A percentile compares a stretch with the other conserved stretches of the same genome.
Evolutionary conservation across 2,113 vertebrate genomes (phyloP).

Genomic region (Oxyruncus cristatus): DNA sequence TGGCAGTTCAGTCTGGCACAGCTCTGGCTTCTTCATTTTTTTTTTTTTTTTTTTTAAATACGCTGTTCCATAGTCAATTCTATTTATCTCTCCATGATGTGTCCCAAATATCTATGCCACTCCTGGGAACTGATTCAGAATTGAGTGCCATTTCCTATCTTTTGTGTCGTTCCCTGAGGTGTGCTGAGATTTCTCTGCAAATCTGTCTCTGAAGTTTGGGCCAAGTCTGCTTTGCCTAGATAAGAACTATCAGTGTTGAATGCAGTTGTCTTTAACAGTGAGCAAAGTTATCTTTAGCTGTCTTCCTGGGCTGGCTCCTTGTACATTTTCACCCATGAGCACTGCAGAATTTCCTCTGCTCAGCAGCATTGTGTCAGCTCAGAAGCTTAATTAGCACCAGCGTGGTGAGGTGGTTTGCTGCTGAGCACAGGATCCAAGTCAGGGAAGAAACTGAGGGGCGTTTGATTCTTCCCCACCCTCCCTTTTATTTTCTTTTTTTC

Average conservation of each 20-base stretch:
- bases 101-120: not conserved
- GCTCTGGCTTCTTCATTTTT: not conserved
- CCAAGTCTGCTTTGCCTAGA: not conserved
- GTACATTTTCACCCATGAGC: not conserved
- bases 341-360: not conserved
- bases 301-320: not conserved
- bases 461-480: not conserved
- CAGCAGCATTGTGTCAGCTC: not conserved
- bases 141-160: not conserved
- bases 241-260: not conserved
- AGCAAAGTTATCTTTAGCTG: not conserved
- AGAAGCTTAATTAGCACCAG: not conserved
- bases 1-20: not conserved
- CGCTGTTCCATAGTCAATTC: not conserved
- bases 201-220: not conserved
- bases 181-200: not conserved
- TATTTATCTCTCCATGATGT: not conserved
- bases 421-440: not conserved
- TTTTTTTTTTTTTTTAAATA: not conserved
- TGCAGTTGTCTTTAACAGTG: not conserved
- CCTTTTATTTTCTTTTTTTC: rapidly evolving
- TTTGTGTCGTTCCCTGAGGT: not conserved
- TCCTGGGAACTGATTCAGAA: not conserved
- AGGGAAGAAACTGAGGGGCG: not conserved
- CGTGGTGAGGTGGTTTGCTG: not conserved